A percentile compares a stretch with the other conserved stretches of the same genome.
Conservation (phyloP, 53 echinoderm and acorn worm genomes). For the Echinarachnius parma region DNA sequence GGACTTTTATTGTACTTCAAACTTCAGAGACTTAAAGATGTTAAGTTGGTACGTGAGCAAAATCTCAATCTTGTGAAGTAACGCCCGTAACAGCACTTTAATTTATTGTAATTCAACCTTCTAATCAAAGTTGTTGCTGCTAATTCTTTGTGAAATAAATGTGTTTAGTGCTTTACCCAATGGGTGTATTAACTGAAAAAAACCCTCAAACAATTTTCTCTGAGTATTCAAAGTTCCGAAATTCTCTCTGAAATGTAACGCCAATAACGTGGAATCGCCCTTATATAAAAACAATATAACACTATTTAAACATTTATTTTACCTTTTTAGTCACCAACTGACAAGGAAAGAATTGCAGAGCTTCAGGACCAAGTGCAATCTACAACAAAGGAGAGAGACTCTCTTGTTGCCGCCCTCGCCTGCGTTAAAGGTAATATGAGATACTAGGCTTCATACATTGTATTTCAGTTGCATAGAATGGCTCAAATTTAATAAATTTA, state of each 20-base stretch:
- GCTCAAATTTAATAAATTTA: slow-evolving; percentile 1
- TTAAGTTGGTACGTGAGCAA: slow-evolving; percentile 4
- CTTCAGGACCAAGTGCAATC: slow-evolving; percentile 3
- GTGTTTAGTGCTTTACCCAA: slow-evolving; percentile 4
- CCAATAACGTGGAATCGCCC: slow-evolving; percentile 4
- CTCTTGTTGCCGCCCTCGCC: slow-evolving; percentile 2
- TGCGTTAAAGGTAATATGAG: slow-evolving; percentile 9
- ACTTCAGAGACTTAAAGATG: slow-evolving; percentile 10
- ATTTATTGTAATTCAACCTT: slow-evolving; percentile 3
- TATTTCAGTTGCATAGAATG: slow-evolving; percentile 14
- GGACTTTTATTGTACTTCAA: slow-evolving; percentile 11
- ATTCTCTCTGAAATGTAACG: slow-evolving; percentile 4
- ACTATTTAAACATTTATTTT: background rate
- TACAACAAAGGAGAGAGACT: slow-evolving; percentile 6
- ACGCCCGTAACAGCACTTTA: slow-evolving; percentile 4
- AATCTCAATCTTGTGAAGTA: slow-evolving; percentile 4
- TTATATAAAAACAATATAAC: background rate
- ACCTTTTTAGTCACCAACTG: background rate
- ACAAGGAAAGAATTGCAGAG: background rate
- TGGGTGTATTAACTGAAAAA: background rate
- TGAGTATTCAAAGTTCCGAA: background rate
- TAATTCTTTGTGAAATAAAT: slow-evolving; percentile 3
- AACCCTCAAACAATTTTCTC: slow-evolving; percentile 4
- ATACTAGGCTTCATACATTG: slow-evolving; percentile 4
- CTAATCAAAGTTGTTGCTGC: slow-evolving; percentile 4